Evolutionary conservation across 2,113 vertebrate genomes (phyloP), one percentile per base, ranked within the genome.

Genomic region (Melanerpes aurifrons): DNA sequence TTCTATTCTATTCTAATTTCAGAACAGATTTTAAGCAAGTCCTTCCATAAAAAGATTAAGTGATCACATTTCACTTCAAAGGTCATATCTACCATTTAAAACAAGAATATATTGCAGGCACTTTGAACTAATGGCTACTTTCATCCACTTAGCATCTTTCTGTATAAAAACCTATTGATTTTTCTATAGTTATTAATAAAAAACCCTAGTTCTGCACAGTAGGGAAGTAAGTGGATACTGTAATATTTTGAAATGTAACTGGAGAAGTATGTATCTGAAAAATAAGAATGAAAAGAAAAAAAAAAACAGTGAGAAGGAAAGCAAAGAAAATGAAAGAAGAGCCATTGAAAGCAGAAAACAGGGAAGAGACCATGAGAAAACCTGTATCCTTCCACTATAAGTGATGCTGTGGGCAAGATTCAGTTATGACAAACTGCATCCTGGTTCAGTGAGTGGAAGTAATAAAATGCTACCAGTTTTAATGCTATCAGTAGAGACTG

Each of bases 1-100:
- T 40, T 40, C 37, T 40, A 40, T 40, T 40, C 37, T 40, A 40
- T 40, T 40, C 61, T 80, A 81, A 83, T 86, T 92, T 72, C 69
- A 89, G 70, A 90, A 82, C 5, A 77, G 47, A 43, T n/a, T 86
- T 93, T 68, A 90, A 94, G 24, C 66, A 83, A 82, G 45, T 80
- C 62, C 9, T 77, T 79, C 35, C 58, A 47, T 74, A 67, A 88
- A 93, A 84, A 76, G n/a, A 62, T 82, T 43, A 87, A 86, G 26
- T 59, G 45, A 74, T 63, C 29, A 25, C 29, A 74, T 79, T 95
- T 89, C 17, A 35, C 92, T 92, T 89, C 66, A 92, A 86, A 94
- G 35, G 22, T 74, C 63, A 79, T 92, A 82, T 79, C 75, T 94
- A 16, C 29, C 26, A 82, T 88, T 86, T 47, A 74, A 92, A 96